Evolutionary conservation across 2,797 vertebrate genomes (phyloP).

Genomic region (Todus mexicanus): DNA sequence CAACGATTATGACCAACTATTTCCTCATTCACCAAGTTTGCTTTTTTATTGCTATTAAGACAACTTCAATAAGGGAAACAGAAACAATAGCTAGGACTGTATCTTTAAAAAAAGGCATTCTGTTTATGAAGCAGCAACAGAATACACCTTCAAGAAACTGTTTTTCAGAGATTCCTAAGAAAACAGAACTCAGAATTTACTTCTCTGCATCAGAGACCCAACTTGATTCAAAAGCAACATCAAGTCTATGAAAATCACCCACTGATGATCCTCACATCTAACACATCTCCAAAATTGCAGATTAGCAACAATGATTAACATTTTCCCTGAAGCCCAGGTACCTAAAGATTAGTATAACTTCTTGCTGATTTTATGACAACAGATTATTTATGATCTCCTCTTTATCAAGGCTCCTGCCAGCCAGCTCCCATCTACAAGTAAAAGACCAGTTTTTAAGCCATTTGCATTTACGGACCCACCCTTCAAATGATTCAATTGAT

Average conservation of each 20-base stretch:
- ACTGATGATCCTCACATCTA: not conserved
- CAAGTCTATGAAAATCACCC: not conserved
- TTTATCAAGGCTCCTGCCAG: not conserved
- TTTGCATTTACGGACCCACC: not conserved
- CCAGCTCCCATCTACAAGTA: not conserved
- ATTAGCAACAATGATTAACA: not conserved
- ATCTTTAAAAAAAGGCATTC: not conserved
- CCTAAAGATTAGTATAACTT: not conserved
- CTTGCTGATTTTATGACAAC: not conserved
- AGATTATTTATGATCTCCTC: not conserved
- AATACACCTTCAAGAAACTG: not conserved
- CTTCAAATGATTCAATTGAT: not conserved
- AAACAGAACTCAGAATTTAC: not conserved
- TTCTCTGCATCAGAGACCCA: not conserved
- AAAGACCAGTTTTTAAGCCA: not conserved
- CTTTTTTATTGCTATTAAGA: not conserved
- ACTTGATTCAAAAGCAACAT: not conserved
- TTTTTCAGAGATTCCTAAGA: not conserved
- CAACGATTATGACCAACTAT: not conserved
- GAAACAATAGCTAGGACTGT: accelerated
- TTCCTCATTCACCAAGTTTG: not conserved
- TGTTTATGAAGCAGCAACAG: not conserved
- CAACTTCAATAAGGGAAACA: not conserved
- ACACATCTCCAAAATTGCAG: not conserved
- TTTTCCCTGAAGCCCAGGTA: not conserved